Evolutionary conservation across 2,888 invertebrate genomes (phyloP), one percentile per base, ranked within the genome.

Genomic region (Acleris emargana): DNA sequence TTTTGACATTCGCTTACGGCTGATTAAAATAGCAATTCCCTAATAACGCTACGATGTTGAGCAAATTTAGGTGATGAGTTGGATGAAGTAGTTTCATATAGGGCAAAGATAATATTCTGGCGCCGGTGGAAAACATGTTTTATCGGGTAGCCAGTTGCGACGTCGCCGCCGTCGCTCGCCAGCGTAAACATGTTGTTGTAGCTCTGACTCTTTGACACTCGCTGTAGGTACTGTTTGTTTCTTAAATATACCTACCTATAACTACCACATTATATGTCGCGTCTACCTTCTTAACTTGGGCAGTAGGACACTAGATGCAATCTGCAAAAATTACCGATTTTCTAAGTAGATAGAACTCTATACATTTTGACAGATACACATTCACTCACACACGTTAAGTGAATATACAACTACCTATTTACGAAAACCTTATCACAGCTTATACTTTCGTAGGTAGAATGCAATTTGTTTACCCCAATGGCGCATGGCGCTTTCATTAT

Each of bases 121-220:
- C 69, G 62, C 61, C 67, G 70, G 54, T 67, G 63, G 71, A 71
- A 69, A 72, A 70, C 71, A 73, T 70, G 73, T 73, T 70, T 69
- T 72, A 69, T 68, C 64, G 67, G 50, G 47, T 32, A 32, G 58
- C 55, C 51, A 58, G 64, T 55, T 63, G 69, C 69, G 70, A 51
- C 17, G 45, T 38, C 32, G 32, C 32, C 43, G 43, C 5, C 55
- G 67, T 61, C 68, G 54, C 47, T 32, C 57, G 67, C 59, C 25
- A 57, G 57, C 67, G 73, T 72, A 77, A 78, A 76, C 76, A 74
- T 77, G 78, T 76, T 76, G 76, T 75, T 76, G 73, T 68, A 71
- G 58, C 68, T 60, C 66, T 52, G 67, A 72, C 71, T 76, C 73
- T 74, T 72, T 76, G 73, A 77, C 73, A 76, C 73, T 72, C 71